Conservation (phyloP, 2,888 invertebrate genomes). For the Synergus japonicus region DNA sequence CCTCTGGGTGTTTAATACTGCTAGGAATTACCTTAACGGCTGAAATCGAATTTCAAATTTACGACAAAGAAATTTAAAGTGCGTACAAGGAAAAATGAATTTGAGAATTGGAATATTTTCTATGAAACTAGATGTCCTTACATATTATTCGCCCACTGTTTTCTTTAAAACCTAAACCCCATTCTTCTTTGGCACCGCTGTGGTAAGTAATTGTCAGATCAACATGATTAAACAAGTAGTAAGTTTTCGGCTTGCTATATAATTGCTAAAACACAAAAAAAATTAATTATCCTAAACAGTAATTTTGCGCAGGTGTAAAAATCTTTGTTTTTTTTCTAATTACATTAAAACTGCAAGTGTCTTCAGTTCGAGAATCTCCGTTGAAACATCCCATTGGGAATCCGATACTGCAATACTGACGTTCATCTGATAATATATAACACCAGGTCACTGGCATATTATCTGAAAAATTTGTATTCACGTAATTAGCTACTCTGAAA, state of each 20-base stretch:
- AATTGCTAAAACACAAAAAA: constrained; percentile 75
- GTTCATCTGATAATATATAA: constrained; percentile 85
- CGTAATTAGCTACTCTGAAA: not conserved
- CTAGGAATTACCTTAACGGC: constrained; percentile 79
- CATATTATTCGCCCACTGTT: constrained; percentile 92
- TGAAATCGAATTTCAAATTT: constrained; percentile 63
- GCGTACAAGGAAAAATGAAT: not conserved
- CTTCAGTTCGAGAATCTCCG: constrained; percentile 75
- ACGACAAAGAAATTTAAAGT: constrained; percentile 50
- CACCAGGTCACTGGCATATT: constrained; percentile 99
- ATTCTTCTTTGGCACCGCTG: constrained; percentile 91
- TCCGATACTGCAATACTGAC: constrained; percentile 94
- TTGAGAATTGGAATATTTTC: not conserved
- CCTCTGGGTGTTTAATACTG: constrained; percentile 78
- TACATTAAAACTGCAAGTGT: constrained; percentile 70
- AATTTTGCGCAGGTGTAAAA: not conserved
- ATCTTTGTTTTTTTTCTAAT: constrained; percentile 39
- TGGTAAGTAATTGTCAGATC: constrained; percentile 96
- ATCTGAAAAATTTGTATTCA: constrained; percentile 80
- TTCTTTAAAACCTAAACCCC: constrained; percentile 88
- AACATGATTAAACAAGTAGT: constrained; percentile 98
- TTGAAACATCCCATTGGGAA: constrained; percentile 98
- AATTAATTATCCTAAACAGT: constrained; percentile 15
- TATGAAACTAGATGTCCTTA: constrained; percentile 61
- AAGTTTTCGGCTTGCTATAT: constrained; percentile 84